Conservation (phyloP, 2,113 vertebrate species). For the Hippocampus barbouri region DNA sequence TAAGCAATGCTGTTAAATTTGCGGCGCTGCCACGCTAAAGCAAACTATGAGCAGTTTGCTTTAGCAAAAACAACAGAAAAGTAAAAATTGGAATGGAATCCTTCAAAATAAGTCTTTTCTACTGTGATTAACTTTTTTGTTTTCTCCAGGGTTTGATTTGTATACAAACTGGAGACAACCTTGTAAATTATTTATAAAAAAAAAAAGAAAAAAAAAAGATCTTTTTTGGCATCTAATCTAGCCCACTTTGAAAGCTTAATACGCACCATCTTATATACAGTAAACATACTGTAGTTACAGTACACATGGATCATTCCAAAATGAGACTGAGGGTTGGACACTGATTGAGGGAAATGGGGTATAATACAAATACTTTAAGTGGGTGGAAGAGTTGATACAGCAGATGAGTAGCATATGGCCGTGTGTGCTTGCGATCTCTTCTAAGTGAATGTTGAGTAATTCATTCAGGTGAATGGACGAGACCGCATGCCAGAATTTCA, state of each 20-base stretch:
- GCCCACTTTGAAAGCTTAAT: not conserved
- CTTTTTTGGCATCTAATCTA: not conserved
- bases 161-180: not conserved
- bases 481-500: slow-evolving; percentile 67
- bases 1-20: not conserved
- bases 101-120: not conserved
- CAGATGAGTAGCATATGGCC: slow-evolving; percentile 51
- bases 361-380: slow-evolving; percentile 7
- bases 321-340: not conserved
- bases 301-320: not conserved
- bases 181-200: not conserved
- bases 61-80: too few species aligned
- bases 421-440: slow-evolving; percentile 34
- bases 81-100: not conserved
- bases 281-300: not conserved
- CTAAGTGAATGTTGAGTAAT: slow-evolving; percentile 69
- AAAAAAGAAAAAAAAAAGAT: not conserved
- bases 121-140: not conserved
- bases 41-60: not conserved
- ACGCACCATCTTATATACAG: not conserved
- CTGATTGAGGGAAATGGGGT: slow-evolving; percentile 4
- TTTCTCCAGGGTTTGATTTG: not conserved
- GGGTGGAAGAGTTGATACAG: slow-evolving; percentile 3
- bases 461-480: slow-evolving; percentile 66
- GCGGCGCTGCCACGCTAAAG: not conserved